These are phyloP conservation scores for Tetropium fuscum DNA, from an alignment of 2,888 invertebrate species.

Conservation along the genomic window DNA sequence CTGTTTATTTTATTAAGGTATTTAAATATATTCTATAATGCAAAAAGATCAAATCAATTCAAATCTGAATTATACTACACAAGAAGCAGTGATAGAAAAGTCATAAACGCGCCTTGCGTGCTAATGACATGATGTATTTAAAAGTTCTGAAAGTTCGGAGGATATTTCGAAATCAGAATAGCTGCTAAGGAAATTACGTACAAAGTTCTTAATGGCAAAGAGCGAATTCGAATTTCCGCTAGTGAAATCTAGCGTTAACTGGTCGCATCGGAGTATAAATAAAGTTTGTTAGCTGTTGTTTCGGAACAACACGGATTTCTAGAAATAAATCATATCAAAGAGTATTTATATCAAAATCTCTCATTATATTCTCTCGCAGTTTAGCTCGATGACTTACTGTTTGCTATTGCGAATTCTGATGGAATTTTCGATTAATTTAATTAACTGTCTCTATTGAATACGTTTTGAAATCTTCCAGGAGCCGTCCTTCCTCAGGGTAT, in stretches of 20 bases:
- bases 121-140: neutral
- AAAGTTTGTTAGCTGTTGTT: constrained; percentile 10
- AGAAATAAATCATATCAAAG: constrained; percentile 2
- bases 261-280: constrained; percentile 1
- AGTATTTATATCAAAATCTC: neutral
- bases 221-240: constrained; percentile 7
- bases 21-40: too few species aligned
- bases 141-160: constrained; percentile 9
- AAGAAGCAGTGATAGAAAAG: neutral
- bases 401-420: too few species aligned
- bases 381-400: neutral
- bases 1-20: too few species aligned
- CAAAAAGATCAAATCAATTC: neutral
- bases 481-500: too few species aligned
- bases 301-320: constrained; percentile 2
- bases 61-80: neutral
- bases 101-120: neutral
- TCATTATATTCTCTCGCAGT: neutral
- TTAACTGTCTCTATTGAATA: too few species aligned
- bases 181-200: neutral
- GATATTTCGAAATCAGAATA: constrained; percentile 3
- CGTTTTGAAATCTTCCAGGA: too few species aligned
- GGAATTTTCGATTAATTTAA: too few species aligned
- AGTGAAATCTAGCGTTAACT: constrained; percentile 1
- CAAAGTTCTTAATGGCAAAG: constrained; percentile 1